These are phyloP conservation scores for Intellagama lesueurii DNA, from an alignment of 2,797 vertebrate genomes.

Conservation along the genomic window DNA sequence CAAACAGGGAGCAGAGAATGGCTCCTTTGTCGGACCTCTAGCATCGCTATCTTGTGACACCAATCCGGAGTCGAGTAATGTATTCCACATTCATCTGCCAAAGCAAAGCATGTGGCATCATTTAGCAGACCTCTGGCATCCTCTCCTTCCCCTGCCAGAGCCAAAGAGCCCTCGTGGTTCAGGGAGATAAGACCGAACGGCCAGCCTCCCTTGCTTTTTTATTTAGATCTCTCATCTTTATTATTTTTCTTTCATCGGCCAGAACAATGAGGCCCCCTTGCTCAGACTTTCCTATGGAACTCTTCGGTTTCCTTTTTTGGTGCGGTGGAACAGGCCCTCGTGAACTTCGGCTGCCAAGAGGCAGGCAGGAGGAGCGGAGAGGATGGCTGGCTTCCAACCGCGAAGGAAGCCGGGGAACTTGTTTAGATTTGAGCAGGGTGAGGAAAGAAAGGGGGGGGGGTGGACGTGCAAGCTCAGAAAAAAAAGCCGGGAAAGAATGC, in stretches of 20 bases:
- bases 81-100: not conserved
- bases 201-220: not conserved
- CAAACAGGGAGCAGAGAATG: not conserved
- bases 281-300: constrained; percentile 35
- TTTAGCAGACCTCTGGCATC: not conserved
- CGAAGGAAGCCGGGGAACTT: not conserved
- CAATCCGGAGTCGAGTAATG: not conserved
- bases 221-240: constrained; percentile 14
- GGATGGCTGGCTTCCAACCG: constrained; percentile 17
- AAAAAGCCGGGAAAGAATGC: not conserved
- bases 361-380: not conserved
- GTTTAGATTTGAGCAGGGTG: not conserved
- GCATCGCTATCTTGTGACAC: constrained; percentile 26
- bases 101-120: not conserved
- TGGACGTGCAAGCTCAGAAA: fast-evolving
- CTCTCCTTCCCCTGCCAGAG: not conserved
- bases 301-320: constrained; percentile 37
- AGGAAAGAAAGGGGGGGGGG: not conserved
- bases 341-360: constrained; percentile 36
- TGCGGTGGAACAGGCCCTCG: constrained; percentile 5
- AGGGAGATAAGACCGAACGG: not conserved
- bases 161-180: not conserved
- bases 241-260: constrained; percentile 26
- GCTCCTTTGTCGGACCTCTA: constrained; percentile 17
- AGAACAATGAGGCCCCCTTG: not conserved